Percentiles rank a stretch among this genome's conserved stretches.
These are phyloP conservation scores for Orestias chungarensis DNA, from an alignment of 2,797 vertebrate genomes.

Conservation along the genomic window DNA sequence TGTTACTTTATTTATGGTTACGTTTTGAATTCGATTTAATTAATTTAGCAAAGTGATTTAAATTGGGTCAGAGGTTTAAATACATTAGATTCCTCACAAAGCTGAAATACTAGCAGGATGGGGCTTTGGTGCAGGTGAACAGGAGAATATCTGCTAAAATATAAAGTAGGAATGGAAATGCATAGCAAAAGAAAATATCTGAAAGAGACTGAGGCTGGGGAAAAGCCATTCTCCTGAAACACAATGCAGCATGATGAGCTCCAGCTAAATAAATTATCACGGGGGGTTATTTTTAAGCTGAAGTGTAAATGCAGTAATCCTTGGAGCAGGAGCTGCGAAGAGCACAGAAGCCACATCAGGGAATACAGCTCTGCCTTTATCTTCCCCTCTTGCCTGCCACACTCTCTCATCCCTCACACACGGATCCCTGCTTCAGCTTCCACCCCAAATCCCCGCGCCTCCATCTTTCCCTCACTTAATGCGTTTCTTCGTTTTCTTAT, in stretches of 20 bases:
- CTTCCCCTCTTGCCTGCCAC: slow-evolving; percentile 29
- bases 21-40: not conserved
- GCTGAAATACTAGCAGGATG: slow-evolving; percentile 7
- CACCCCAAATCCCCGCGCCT: slow-evolving; percentile 42
- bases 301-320: slow-evolving; percentile 85
- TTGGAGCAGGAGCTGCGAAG: slow-evolving; percentile 71
- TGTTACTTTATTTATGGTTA: not conserved
- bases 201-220: slow-evolving; percentile 27
- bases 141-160: slow-evolving; percentile 38
- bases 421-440: slow-evolving; percentile 28
- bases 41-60: slow-evolving; percentile 12
- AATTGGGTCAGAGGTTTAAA: slow-evolving; percentile 12
- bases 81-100: slow-evolving; percentile 12
- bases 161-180: slow-evolving; percentile 2
- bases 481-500: slow-evolving; percentile 29
- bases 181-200: slow-evolving; percentile 24
- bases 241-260: slow-evolving; percentile 72
- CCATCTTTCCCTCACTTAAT: slow-evolving; percentile 55
- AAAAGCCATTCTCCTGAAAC: slow-evolving; percentile 64
- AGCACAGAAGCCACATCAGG: slow-evolving; percentile 74
- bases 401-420: slow-evolving; percentile 18
- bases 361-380: slow-evolving; percentile 68
- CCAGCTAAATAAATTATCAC: slow-evolving; percentile 84
- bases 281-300: slow-evolving; percentile 82
- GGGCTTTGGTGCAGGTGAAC: slow-evolving; percentile 27